Conservation (phyloP, 2,113 vertebrate genomes). For the Halcyon senegalensis region DNA sequence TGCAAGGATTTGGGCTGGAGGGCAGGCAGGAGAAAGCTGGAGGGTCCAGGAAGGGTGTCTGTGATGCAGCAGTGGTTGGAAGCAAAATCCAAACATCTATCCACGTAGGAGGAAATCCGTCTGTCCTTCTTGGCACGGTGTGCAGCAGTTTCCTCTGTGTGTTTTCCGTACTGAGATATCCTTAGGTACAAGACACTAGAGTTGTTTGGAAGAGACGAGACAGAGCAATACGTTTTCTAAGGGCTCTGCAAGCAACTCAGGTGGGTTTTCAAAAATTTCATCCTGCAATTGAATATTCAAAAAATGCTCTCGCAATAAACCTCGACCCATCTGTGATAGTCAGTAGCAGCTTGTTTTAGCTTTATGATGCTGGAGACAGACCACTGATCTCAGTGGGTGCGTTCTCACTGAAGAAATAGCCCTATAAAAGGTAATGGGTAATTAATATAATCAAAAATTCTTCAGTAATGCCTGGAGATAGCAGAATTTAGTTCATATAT, state of each 20-base stretch:
- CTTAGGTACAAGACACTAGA: rapidly evolving
- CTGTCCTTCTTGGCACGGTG: neutral
- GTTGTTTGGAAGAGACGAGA: neutral
- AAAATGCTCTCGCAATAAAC: neutral
- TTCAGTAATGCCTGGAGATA: conserved; percentile 1
- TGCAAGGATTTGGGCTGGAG: neutral
- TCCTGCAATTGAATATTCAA: neutral
- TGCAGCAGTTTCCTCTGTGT: neutral
- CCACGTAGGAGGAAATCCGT: neutral
- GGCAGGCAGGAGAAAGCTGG: neutral
- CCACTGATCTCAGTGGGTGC: neutral
- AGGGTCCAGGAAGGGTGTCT: neutral
- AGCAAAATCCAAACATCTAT: neutral
- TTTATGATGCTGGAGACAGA: conserved; percentile 4
- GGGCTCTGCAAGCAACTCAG: neutral
- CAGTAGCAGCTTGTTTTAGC: conserved; percentile 5
- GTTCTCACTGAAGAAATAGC: conserved; percentile 34
- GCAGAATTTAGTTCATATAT: neutral
- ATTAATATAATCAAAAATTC: conserved; percentile 30
- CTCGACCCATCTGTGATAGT: neutral
- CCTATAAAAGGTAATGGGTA: conserved; percentile 48
- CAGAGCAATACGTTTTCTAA: neutral
- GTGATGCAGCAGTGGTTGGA: neutral
- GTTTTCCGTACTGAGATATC: neutral
- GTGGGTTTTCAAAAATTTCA: neutral